Base-by-base conservation (phyloP, 30 jellyfish, hydroid and myxozoan genomes). In the Morbakka virulenta region DNA sequence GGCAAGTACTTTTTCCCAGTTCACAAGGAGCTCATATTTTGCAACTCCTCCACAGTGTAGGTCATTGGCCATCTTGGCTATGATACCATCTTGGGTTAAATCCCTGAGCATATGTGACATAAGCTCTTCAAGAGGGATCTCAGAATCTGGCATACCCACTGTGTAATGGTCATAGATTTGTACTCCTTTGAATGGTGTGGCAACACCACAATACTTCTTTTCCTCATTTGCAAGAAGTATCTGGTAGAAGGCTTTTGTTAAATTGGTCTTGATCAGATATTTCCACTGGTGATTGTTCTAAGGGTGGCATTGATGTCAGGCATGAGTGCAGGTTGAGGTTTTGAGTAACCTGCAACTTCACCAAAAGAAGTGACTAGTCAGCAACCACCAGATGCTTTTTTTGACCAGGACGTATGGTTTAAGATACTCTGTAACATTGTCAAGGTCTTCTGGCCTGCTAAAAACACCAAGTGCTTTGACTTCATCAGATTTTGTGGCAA, bases 71-170 rank as follows among this genome's bases (percentile, higher is more conserved):
- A 78, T 28, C 49, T 83, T 83, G 72, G 86, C 86, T 4, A 78
- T 75, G 6, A 29, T 12, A 14, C 89, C 90, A 1, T 72, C 81
- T 27, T 25, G 67, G 2, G 74, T 23, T 2, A 75, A 66, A 21
- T 75, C 84, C 4, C 89, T 82, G 6, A 75, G 36, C 29, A 73
- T 82, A 30, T 74, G 62, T 27, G 66, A 83, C 89, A 74, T 83
- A 1, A 83, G 69, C 57, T 83, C 95, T 52, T 83, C 95, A 29
- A 73, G 64, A 14, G 89, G 89, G 28, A 89, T 72, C 36, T 83
- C 84, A 11, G 95, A 83, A 27, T 89, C 95, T 1, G 84, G 90
- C 90, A 83, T 83, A 4, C 90, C 95, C 89, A 83, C 74, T 22
- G 89, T 89, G 26, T 51, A 30, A 21, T 89, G 52, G 12, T 53